Evolutionary conservation across 1,140 invertebrate species (phyloP).

Genomic region (Belonocnema kinseyi): DNA sequence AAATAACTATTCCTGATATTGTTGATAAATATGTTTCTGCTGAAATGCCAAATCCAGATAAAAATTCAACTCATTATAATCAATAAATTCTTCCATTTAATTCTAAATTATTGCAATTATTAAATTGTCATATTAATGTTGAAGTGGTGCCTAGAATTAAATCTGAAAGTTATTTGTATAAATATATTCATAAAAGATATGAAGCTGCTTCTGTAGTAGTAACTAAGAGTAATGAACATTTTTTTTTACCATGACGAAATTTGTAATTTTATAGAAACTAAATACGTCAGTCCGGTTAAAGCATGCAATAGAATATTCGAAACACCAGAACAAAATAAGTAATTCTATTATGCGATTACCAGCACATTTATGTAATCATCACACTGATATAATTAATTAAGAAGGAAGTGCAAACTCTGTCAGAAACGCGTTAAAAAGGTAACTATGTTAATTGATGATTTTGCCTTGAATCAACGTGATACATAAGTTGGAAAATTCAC

Average conservation of each 20-base stretch:
- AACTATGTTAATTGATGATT: slow-evolving; percentile 35
- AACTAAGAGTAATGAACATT: neutral
- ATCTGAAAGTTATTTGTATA: no score
- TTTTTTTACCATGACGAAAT: slow-evolving; percentile 29
- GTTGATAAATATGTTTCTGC: neutral
- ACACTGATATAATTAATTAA: neutral
- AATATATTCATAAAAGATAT: no score
- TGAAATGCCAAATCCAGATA: neutral
- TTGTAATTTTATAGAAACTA: slow-evolving; percentile 31
- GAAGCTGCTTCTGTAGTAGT: neutral
- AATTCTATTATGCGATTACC: no score
- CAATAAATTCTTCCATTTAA: neutral
- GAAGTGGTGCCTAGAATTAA: no score
- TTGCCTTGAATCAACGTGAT: slow-evolving; percentile 36
- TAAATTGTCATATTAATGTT: neutral
- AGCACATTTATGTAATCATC: no score
- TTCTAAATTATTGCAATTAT: neutral
- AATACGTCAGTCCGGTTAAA: slow-evolving; percentile 28
- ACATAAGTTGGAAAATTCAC: slow-evolving; percentile 20
- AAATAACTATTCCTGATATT: neutral
- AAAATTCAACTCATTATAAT: neutral
- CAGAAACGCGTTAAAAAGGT: slow-evolving; percentile 2
- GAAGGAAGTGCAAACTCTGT: neutral
- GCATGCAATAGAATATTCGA: no score
- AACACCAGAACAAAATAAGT: no score